A percentile compares a stretch with the other conserved stretches of the same genome.
Evolutionary conservation across 2,888 invertebrate species (phyloP).

Genomic region (Odontocerum albicorne): DNA sequence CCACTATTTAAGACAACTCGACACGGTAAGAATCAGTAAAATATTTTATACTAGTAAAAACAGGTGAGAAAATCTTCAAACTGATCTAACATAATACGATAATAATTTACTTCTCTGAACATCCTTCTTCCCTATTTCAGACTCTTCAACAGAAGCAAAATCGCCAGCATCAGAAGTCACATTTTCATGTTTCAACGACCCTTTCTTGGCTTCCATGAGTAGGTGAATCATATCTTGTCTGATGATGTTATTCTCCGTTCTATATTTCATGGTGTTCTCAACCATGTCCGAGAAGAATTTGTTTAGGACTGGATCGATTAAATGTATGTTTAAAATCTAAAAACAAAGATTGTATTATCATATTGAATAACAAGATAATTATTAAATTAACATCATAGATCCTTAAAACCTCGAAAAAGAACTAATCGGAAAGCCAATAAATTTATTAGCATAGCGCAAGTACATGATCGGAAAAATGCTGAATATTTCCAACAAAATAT

Average conservation of each 20-base stretch:
- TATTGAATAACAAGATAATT: background rate
- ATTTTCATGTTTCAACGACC: conserved; percentile 40
- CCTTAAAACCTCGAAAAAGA: no score
- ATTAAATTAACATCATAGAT: no score
- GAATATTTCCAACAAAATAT: no score
- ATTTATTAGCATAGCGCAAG: no score
- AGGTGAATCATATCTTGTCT: conserved; percentile 59
- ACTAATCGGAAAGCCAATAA: no score
- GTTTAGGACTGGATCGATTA: background rate
- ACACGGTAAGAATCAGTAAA: no score
- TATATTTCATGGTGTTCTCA: conserved; percentile 8
- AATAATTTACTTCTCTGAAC: conserved; percentile 41
- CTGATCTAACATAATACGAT: no score
- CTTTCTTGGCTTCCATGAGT: conserved; percentile 57
- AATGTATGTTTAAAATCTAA: conserved; percentile 2
- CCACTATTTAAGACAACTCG: no score
- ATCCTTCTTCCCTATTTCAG: conserved; percentile 43
- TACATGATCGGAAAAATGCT: no score
- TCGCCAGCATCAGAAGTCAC: conserved; percentile 40
- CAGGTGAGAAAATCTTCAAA: no score
- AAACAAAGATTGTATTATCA: conserved; percentile 2
- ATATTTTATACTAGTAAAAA: no score
- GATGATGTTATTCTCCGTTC: conserved; percentile 41
- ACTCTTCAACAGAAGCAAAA: conserved; percentile 51
- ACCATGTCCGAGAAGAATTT: conserved; percentile 16